Conservation (phyloP, 2,113 vertebrate species). For the Tragelaphus strepsiceros region DNA sequence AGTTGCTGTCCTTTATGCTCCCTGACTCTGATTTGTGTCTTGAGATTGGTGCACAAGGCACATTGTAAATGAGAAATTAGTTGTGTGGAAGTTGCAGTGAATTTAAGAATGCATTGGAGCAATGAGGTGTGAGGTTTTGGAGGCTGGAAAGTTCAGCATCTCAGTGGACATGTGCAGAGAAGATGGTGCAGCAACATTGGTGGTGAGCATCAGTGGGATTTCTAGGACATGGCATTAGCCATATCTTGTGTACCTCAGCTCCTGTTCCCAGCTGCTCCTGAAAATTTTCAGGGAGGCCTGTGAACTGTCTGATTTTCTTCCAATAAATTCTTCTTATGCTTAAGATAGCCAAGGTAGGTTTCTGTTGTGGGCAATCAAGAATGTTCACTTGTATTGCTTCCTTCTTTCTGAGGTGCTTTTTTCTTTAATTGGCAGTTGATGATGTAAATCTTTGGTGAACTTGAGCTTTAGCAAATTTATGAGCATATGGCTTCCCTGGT, state of each 20-base stretch:
- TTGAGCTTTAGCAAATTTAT: background rate
- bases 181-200: background rate
- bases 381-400: background rate
- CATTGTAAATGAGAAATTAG: background rate
- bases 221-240: background rate
- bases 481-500: background rate
- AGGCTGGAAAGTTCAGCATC: background rate
- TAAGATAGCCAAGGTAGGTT: background rate
- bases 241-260: background rate
- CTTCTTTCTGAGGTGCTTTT: background rate
- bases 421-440: background rate
- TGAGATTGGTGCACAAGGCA: background rate
- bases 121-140: background rate
- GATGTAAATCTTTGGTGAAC: background rate
- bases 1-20: background rate
- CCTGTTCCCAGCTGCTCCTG: background rate
- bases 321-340: background rate
- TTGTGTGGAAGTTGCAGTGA: background rate
- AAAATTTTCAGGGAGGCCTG: background rate
- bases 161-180: background rate
- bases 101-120: background rate
- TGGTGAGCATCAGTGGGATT: background rate
- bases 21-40: background rate
- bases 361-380: background rate
- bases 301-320: background rate